These are phyloP conservation scores for Thymallus thymallus DNA, from an alignment of 2,113 vertebrate genomes.

Conservation along the genomic window DNA sequence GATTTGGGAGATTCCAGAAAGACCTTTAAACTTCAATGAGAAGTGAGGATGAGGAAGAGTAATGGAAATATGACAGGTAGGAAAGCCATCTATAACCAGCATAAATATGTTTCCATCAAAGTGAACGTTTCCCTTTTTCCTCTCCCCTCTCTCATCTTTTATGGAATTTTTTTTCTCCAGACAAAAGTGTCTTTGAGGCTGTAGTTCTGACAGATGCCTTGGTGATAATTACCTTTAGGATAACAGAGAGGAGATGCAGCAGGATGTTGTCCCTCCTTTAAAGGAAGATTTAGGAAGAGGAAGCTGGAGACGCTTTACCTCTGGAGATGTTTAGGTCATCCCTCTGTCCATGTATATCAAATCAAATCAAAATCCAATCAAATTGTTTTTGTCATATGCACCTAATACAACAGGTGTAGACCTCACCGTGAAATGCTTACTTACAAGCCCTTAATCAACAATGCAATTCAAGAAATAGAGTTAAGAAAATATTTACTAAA, in stretches of 20 bases:
- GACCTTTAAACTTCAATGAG: slow-evolving; percentile 49
- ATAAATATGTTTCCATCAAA: slow-evolving; percentile 61
- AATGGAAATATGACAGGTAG: slow-evolving; percentile 44
- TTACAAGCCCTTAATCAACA: too few species aligned
- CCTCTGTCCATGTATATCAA: slow-evolving; percentile 23
- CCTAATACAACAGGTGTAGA: too few species aligned
- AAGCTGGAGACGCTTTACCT: slow-evolving; percentile 37
- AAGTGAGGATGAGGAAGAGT: slow-evolving; percentile 38
- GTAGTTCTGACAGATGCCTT: slow-evolving; percentile 47
- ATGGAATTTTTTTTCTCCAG: slow-evolving; percentile 54
- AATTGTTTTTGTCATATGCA: not conserved
- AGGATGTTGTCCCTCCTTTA: slow-evolving; percentile 42
- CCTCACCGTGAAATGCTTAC: too few species aligned
- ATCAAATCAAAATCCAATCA: too few species aligned
- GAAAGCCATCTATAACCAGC: slow-evolving; percentile 38
- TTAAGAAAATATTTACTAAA: too few species aligned
- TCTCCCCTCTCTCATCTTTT: slow-evolving; percentile 47
- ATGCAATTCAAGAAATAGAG: too few species aligned
- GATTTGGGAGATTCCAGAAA: slow-evolving; percentile 58
- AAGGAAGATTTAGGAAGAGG: slow-evolving; percentile 36
- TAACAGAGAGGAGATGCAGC: slow-evolving; percentile 32
- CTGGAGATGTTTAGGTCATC: slow-evolving; percentile 20
- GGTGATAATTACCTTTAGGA: slow-evolving; percentile 59
- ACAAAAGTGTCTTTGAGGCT: slow-evolving; percentile 46
- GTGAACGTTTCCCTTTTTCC: slow-evolving; percentile 46